Base-by-base conservation (phyloP, 2,113 vertebrate genomes). In the Piliocolobus tephrosceles region DNA sequence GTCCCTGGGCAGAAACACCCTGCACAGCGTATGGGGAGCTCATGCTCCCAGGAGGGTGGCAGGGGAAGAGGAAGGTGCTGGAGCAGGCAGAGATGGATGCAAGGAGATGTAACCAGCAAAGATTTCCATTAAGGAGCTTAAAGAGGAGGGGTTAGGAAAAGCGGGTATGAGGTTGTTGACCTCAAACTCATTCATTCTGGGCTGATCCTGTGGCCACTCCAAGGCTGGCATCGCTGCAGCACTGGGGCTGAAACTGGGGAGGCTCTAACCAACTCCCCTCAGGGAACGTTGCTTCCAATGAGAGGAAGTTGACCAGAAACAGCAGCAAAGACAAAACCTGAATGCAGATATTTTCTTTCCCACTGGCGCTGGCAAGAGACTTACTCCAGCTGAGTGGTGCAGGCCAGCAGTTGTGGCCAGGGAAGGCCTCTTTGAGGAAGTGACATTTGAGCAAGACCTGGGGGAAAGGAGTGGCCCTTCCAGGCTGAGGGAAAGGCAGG, bases 221-320 rank as follows among this genome's bases (percentile, higher is more conserved):
- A 3, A 13, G 14, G 38, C 50, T 3, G 1, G 20, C 11, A 47
- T n/a, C 12, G 12, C 79, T 78, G 40, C 32, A 92, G 70, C 20
- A 1, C 45, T 30, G 32, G 75, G 52, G 66, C 14, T 50, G 38
- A 27, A 61, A 25, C 14, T 0, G 0, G 35, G 38, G 73, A 25
- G 18, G 18, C 35, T 12, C 3, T 16, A 32, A 40, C 30, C 20
- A 52, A 0, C 0, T 7, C n/a, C 25, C 35, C 45, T 18, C 4
- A 6, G 43, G 52, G 38, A 76, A 8, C 5, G 35, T 32, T 6
- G 43, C 12, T 9, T 30, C 52, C 52, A 27, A 18, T 4, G 20
- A 58, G 30, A 47, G 16, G 43, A 83, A 40, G 8, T 0, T 7
- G 23, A 30, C n/a, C 58, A 45, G 25, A 27, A 27, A 61, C 6